These are phyloP conservation scores for Tolmerus cingulatus DNA, from an alignment of 2,888 invertebrate genomes.

Conservation along the genomic window DNA sequence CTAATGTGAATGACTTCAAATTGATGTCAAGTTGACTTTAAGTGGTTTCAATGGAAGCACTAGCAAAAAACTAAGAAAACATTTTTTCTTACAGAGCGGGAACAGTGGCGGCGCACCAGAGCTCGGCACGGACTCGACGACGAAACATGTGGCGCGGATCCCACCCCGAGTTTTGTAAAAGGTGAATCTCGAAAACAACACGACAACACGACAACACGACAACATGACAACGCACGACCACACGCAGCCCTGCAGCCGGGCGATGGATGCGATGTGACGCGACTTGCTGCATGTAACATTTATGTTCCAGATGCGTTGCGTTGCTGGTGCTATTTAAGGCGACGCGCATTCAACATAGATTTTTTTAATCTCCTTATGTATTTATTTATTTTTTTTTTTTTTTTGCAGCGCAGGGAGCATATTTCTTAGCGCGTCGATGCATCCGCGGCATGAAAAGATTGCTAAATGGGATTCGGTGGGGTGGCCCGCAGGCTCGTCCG, in stretches of 20 bases:
- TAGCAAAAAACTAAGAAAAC: constrained; percentile 15
- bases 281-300: neutral
- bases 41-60: constrained; percentile 39
- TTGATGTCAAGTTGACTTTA: constrained; percentile 44
- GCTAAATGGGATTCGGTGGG: neutral
- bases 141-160: constrained; percentile 5
- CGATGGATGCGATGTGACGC: neutral
- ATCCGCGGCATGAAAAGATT: neutral
- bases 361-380: neutral
- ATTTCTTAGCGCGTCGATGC: neutral
- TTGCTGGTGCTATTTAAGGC: neutral
- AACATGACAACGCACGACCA: neutral
- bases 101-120: neutral
- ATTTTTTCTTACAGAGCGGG: neutral
- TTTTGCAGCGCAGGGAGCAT: neutral
- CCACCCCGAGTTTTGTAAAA: constrained; percentile 34
- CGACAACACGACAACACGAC: neutral
- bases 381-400: too few species aligned
- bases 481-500: neutral
- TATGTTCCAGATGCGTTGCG: neutral
- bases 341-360: neutral
- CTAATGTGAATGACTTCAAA: constrained; percentile 44
- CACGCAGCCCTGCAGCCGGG: neutral
- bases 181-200: constrained; percentile 4
- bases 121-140: neutral